phyloP scores from a whole-genome alignment of 2,113 vertebrate genomes.

The Chelonoidis abingdonii region DNA sequence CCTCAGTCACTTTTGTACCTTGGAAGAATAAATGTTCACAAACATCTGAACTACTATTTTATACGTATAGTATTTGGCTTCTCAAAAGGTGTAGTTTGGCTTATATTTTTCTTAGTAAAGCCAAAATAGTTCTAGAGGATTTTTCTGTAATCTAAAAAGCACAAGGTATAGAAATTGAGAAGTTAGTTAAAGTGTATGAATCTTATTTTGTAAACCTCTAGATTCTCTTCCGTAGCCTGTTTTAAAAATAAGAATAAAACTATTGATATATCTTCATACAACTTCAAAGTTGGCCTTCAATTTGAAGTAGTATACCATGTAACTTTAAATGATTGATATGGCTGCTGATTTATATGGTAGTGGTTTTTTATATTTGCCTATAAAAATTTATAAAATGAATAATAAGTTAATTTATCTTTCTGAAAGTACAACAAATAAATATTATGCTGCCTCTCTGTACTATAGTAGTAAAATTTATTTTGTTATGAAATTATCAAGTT shows the following conservation, averaged over 20 bases:
- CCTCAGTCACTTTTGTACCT: not conserved
- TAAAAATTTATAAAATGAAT: not conserved
- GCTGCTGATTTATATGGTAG: not conserved
- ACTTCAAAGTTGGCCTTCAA: conserved; percentile 3
- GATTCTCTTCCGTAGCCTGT: not conserved
- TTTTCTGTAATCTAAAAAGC: not conserved
- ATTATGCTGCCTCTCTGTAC: not conserved
- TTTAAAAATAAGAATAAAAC: not conserved
- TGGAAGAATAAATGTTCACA: not conserved
- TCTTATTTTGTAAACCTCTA: conserved; percentile 19
- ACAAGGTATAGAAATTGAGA: not conserved
- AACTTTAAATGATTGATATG: conserved; percentile 6
- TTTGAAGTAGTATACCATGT: not conserved
- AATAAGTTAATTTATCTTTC: not conserved
- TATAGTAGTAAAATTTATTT: not conserved
- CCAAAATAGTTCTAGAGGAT: not conserved
- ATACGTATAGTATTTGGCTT: not conserved
- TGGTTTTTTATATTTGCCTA: not conserved
- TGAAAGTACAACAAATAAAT: not conserved
- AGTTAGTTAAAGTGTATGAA: conserved; percentile 14
- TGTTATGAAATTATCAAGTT: not conserved
- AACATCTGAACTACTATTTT: not conserved
- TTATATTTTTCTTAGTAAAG: not conserved
- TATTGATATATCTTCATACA: conserved; percentile 8
- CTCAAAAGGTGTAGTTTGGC: not conserved